Base-by-base conservation (phyloP, 2,888 invertebrate genomes). In the Coelopa pilipes region DNA sequence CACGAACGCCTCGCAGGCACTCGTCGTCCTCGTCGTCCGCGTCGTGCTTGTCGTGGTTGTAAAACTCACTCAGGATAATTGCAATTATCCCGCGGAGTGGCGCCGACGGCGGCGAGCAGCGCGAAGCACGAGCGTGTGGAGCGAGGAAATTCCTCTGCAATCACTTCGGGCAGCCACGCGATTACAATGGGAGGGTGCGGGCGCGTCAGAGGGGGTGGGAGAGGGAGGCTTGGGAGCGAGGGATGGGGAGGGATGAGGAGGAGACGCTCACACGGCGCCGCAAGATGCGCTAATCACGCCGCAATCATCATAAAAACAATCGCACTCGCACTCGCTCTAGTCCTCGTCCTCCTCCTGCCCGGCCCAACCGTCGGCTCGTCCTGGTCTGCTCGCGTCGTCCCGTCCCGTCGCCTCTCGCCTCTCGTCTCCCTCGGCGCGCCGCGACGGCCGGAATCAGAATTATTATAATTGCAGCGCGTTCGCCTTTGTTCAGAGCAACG, bases 401-500 rank as follows among this genome's bases (percentile, higher is more conserved):
- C 2, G 53, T n/a, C 53, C 53, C 24, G 11, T 45, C 62, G n/a
- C 15, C 5, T n/a, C 45, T 17, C 47, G 10, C 10, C 50, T 10
- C 21, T 46, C 50, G 66, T 24, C 15, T 59, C 49, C 49, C 15
- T 71, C 55, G 15, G 15, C 59, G n/a, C 59, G n/a, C n/a, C 55
- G 11, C 67, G 79, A 13, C 67, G 79, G 74, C 78, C 81, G 83
- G 78, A 83, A 83, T 83, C 83, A 82, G 82, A 83, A 83, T 83
- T 83, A 83, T 83, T 82, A 83, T 83, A 83, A 83, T 83, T 83
- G 81, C 83, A 82, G 68, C 73, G 82, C 83, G 81, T 82, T 82
- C 82, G 78, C 81, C 83, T 82, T 83, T 83, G 83, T 83, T 79
- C 78, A 80, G 65, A 81, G 83, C 82, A 83, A 83, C 83, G 83